Conservation (phyloP, 2,797 vertebrate genomes). For the Arnoldichthys spilopterus region DNA sequence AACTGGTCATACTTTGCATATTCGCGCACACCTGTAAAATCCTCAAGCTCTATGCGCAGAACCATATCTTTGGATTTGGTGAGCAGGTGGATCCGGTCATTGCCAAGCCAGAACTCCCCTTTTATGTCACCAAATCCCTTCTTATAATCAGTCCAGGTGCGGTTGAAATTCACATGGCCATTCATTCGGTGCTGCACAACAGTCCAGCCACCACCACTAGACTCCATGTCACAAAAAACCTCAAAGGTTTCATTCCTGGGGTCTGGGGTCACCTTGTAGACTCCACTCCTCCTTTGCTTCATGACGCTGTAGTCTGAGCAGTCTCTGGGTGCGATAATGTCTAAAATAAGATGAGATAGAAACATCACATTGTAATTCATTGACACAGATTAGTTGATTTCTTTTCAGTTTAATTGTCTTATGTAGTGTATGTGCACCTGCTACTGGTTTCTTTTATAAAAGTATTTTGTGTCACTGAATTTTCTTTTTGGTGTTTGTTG, state of each 20-base stretch:
- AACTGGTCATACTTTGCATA: conserved; percentile 92
- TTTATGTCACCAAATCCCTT: conserved; percentile 89
- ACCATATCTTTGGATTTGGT: conserved; percentile 92
- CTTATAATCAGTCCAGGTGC: conserved; percentile 92
- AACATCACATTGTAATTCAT: not conserved
- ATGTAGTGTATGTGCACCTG: not conserved
- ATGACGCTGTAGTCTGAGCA: conserved; percentile 88
- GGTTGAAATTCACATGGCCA: conserved; percentile 90
- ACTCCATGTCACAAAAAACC: conserved; percentile 93
- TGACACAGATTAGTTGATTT: not conserved
- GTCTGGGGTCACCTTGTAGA: conserved; percentile 88
- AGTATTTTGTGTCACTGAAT: not conserved
- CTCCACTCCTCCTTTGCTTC: conserved; percentile 78
- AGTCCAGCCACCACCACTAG: conserved; percentile 92
- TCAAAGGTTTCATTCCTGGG: conserved; percentile 84
- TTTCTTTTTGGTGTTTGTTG: too few species aligned
- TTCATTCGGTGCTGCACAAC: conserved; percentile 88
- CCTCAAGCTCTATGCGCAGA: conserved; percentile 92
- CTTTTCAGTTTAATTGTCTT: not conserved
- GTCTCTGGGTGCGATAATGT: conserved; percentile 79
- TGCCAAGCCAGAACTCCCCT: conserved; percentile 95
- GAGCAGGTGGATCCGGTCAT: conserved; percentile 93
- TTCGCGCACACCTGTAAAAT: conserved; percentile 85
- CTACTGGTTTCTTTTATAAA: not conserved
- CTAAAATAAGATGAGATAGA: conserved; percentile 51